A percentile compares a stretch with the other conserved stretches of the same genome.
Conservation (phyloP, 2,888 invertebrate genomes). For the Punctoribates punctum region DNA sequence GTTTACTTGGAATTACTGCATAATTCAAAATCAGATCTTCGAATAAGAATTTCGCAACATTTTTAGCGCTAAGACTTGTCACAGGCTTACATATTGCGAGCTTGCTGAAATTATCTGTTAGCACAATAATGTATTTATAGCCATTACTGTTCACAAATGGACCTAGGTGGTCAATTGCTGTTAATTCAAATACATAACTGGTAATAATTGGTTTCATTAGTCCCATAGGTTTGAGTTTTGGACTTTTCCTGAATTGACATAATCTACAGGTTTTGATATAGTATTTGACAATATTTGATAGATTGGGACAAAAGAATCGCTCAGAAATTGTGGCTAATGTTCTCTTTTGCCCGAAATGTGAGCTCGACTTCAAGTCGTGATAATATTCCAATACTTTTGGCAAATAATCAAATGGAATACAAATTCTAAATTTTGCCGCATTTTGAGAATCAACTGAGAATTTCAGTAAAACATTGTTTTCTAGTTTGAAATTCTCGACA, state of each 20-base stretch:
- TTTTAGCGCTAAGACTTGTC: background rate
- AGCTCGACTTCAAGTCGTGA: background rate
- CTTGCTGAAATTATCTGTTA: conserved; percentile 13
- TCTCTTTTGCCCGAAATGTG: conserved; percentile 16
- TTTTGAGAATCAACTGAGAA: background rate
- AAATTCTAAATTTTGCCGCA: background rate
- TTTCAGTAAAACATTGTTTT: background rate
- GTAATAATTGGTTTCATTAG: background rate
- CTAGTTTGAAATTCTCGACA: background rate
- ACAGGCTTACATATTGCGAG: conserved; percentile 22
- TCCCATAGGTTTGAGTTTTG: background rate
- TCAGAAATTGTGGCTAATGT: conserved; percentile 3
- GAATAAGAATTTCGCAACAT: conserved; percentile 19
- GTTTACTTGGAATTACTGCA: background rate
- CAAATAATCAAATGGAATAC: background rate
- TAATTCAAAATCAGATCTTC: conserved; percentile 12
- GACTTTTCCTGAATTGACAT: conserved; percentile 25
- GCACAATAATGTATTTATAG: conserved; percentile 29
- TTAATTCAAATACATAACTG: background rate
- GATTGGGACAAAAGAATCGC: conserved; percentile 25
- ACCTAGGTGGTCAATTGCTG: conserved; percentile 26
- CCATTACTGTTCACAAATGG: background rate
- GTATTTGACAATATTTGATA: background rate
- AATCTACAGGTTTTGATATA: conserved; percentile 18
- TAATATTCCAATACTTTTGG: background rate